Percentiles rank a stretch among this genome's conserved stretches.
phyloP scores from a whole-genome alignment of 2,113 vertebrate genomes.

The Crotalus helleri region DNA sequence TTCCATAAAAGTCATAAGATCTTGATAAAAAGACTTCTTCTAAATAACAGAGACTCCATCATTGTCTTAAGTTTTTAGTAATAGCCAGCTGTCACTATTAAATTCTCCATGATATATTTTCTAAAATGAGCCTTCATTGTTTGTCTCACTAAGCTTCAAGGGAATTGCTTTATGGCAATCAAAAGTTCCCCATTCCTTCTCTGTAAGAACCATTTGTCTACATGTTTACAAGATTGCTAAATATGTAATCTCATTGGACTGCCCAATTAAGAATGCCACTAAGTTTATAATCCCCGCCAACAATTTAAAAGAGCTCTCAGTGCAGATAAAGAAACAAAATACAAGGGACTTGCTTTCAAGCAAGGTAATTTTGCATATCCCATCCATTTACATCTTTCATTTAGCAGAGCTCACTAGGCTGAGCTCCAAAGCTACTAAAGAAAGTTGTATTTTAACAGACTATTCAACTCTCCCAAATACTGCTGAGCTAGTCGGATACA shows the following conservation, averaged over 20 bases:
- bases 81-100: background rate
- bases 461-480: background rate
- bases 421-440: background rate
- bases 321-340: background rate
- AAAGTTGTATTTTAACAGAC: background rate
- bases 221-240: background rate
- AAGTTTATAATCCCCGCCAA: background rate
- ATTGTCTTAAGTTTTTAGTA: background rate
- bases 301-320: too few relatives aligned
- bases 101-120: background rate
- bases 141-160: background rate
- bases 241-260: background rate
- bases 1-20: conserved; percentile 3
- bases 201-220: background rate
- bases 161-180: background rate
- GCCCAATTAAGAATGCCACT: background rate
- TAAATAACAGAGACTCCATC: background rate
- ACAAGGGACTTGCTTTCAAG: background rate
- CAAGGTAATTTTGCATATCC: background rate
- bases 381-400: background rate
- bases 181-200: background rate
- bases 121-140: background rate
- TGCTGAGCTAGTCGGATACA: background rate
- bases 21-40: conserved; percentile 9
- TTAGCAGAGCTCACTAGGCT: background rate